phyloP scores from a whole-genome alignment of 2,113 vertebrate genomes.

The Furnarius figulus region DNA sequence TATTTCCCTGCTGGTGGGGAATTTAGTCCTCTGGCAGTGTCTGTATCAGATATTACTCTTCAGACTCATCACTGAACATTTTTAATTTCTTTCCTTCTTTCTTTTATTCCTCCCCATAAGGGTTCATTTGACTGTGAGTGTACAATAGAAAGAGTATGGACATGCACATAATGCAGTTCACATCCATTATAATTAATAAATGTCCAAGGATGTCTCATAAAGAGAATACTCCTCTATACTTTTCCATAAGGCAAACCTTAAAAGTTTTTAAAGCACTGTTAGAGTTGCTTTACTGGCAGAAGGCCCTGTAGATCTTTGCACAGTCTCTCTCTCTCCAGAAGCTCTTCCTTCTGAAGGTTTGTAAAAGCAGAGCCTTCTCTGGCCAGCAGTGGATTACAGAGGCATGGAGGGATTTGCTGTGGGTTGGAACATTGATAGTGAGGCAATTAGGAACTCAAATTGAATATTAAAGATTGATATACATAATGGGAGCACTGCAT shows the following conservation, averaged over 20 bases:
- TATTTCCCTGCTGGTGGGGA: conserved; percentile 17
- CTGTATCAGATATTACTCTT: conserved; percentile 22
- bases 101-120: neutral
- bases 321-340: neutral
- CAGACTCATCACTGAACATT: neutral
- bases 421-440: conserved; percentile 47
- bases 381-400: neutral
- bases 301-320: neutral
- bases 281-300: neutral
- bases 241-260: neutral
- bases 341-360: conserved; percentile 1
- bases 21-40: conserved; percentile 43
- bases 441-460: conserved; percentile 72
- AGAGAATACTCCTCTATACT: neutral
- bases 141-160: neutral
- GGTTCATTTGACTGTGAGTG: neutral
- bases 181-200: neutral
- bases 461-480: conserved; percentile 59
- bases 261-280: neutral
- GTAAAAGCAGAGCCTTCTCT: neutral
- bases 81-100: neutral
- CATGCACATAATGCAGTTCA: neutral
- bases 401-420: conserved; percentile 62
- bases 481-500: conserved; percentile 66
- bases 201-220: neutral